These are phyloP conservation scores for Rallus limicola DNA, from an alignment of 2,113 vertebrate genomes.

Conservation along the genomic window DNA sequence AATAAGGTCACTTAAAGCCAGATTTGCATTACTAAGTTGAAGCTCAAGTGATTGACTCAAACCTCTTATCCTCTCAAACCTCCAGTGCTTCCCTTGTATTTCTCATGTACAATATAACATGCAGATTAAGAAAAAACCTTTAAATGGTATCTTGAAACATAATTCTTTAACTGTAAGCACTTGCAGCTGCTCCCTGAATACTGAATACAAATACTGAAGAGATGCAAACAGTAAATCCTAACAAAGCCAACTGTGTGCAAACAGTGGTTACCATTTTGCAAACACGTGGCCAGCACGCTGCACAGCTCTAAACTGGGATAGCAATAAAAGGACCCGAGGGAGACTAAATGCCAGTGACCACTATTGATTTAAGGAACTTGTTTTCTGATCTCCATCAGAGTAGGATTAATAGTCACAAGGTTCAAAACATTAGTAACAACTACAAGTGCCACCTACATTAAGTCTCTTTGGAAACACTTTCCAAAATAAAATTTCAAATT, in stretches of 20 bases:
- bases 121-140: constrained; percentile 11
- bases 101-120: constrained; percentile 7
- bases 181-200: background rate
- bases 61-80: constrained; percentile 62
- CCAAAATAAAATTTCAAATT: background rate
- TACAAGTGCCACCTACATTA: background rate
- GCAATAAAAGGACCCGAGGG: background rate
- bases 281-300: background rate
- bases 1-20: constrained; percentile 65
- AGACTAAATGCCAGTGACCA: background rate
- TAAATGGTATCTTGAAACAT: background rate
- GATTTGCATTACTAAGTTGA: constrained; percentile 61
- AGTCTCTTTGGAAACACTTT: background rate
- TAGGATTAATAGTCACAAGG: background rate
- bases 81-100: constrained; percentile 20
- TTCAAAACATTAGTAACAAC: background rate
- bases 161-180: background rate
- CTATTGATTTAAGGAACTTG: background rate
- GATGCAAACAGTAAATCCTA: background rate
- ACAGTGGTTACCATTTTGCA: background rate
- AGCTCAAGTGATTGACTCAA: constrained; percentile 65
- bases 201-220: background rate
- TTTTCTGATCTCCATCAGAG: background rate
- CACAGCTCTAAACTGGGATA: background rate
- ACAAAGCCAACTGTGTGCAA: background rate